Evolutionary conservation across 1,140 invertebrate species (phyloP), one percentile per base, ranked within the genome.

Genomic region (Scaptomyza pallida): DNA sequence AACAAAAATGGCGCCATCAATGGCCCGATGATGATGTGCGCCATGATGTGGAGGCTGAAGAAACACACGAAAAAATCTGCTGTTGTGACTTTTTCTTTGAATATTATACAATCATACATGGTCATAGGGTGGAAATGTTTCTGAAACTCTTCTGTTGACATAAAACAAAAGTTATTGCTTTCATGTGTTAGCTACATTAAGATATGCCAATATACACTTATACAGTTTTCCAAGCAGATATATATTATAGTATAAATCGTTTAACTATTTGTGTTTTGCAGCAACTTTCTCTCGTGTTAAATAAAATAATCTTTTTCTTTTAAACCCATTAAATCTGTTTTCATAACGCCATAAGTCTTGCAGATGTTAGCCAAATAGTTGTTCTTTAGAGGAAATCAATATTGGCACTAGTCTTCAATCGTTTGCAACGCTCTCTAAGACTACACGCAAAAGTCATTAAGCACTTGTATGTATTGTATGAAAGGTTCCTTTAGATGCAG

Each of bases 1-100:
- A 78, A 77, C 77, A 77, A 88, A 88, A 82, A 86, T 86, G 82
- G 81, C 78, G 74, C 82, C 82, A 86, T 86, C 74, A 88, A 82
- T 82, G 74, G 54, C 65, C 59, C 69, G 56, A 70, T 74, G 64
- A 77, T 74, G 64, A 69, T 62, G 68, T 21, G 61, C 17, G 61
- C 41, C 41, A 55, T 33, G 51, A 78, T 75, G 63, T 16, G 41
- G 48, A 59, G 40, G 37, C 62, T 19, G 37, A 43, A 13, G 10
- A 2, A n/a, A n/a, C n/a, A 26, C 2, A 50, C 1, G 33, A 37
- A 37, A n/a, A n/a, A 56, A 52, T 61, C 19, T 45, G 19, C 21
- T 16, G 21, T 13, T 61, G 35, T 16, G 41, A n/a, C 23, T 57
- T 16, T 16, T 16, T 60, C 8, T 30, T 30, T 9, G 3, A 5